Conservation (phyloP, 2,888 invertebrate species). For the Brachylomia viminalis region DNA sequence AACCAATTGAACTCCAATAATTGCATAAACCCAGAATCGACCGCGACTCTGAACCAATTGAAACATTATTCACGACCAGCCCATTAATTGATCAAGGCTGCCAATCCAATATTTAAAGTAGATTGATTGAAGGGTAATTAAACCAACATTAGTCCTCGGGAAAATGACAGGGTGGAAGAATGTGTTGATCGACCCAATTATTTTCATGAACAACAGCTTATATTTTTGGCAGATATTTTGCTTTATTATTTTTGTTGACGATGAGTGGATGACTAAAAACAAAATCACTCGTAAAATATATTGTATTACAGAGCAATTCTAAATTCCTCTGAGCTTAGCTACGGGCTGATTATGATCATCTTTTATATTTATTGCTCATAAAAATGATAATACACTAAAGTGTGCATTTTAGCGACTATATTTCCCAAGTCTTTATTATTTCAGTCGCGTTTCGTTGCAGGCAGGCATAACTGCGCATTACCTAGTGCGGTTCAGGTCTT, state of each 20-base stretch:
- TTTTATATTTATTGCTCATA: background rate
- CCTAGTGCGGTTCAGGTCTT: background rate
- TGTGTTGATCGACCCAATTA: background rate
- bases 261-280: background rate
- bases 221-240: background rate
- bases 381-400: background rate
- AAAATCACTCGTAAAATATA: background rate
- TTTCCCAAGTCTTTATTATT: slow-evolving; percentile 36
- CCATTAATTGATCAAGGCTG: slow-evolving; percentile 55
- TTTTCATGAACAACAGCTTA: background rate
- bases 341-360: background rate
- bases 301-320: background rate
- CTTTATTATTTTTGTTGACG: background rate
- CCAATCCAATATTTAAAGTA: slow-evolving; percentile 64
- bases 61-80: slow-evolving; percentile 65
- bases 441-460: slow-evolving; percentile 13
- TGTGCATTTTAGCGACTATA: background rate
- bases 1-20: slow-evolving; percentile 78
- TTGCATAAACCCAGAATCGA: slow-evolving; percentile 76
- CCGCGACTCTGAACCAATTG: slow-evolving; percentile 69
- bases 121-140: slow-evolving; percentile 40
- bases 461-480: slow-evolving; percentile 17
- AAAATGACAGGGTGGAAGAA: slow-evolving; percentile 1
- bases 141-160: background rate
- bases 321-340: background rate